A percentile compares a stretch with the other conserved stretches of the same genome.
These are phyloP conservation scores for Meghimatium bilineatum DNA, from an alignment of 2,888 invertebrate genomes.

Conservation along the genomic window DNA sequence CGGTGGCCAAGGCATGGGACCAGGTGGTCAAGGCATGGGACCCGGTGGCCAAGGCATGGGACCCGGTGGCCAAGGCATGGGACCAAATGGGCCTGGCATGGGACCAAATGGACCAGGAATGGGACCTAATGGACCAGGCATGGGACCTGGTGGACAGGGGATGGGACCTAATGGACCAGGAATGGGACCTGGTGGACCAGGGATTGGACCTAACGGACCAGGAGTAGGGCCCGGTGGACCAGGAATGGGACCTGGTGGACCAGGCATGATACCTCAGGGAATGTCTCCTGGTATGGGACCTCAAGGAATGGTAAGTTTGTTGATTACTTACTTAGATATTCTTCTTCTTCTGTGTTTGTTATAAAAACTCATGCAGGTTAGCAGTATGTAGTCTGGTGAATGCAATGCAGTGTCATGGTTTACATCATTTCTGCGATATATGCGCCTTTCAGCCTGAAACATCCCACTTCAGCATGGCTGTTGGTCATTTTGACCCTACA, in stretches of 20 bases:
- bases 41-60: conserved; percentile 17
- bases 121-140: conserved; percentile 29
- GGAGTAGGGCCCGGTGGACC: conserved; percentile 13
- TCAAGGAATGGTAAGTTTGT: conserved; percentile 39
- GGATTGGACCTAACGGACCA: not conserved
- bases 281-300: conserved; percentile 32
- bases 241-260: not conserved
- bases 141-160: conserved; percentile 22
- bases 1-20: conserved; percentile 14
- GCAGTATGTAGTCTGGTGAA: too few species aligned
- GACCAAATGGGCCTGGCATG: not conserved
- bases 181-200: conserved; percentile 8
- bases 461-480: too few species aligned
- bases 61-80: not conserved
- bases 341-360: too few species aligned
- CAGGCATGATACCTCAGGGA: conserved; percentile 35
- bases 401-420: too few species aligned
- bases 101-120: not conserved
- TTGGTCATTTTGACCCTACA: too few species aligned
- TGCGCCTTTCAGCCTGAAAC: too few species aligned
- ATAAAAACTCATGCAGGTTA: too few species aligned
- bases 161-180: conserved; percentile 4
- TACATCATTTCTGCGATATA: too few species aligned
- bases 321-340: too few species aligned
- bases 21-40: conserved; percentile 28